phyloP scores from a whole-genome alignment of 2,888 invertebrate genomes.

The Macrophya alboannulata region DNA sequence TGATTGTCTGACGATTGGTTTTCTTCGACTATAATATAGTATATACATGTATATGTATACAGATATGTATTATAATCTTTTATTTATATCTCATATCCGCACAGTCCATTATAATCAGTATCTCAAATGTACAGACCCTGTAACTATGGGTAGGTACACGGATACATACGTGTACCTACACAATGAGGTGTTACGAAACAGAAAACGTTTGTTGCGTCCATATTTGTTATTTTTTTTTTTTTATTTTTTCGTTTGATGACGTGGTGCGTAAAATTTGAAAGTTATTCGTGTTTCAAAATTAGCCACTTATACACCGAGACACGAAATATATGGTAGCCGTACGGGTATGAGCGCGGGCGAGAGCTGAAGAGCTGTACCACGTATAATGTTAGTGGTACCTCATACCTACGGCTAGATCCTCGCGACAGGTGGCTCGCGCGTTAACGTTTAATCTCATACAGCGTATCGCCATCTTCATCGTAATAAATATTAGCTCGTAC shows the following conservation, averaged over 20 bases:
- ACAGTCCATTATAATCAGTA: no score
- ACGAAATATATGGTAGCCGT: neutral
- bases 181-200: neutral
- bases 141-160: no score
- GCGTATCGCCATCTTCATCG: constrained; percentile 54
- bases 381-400: neutral
- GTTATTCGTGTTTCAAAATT: constrained; percentile 27
- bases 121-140: neutral
- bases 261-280: constrained; percentile 11
- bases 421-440: constrained; percentile 53
- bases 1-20: constrained; percentile 51
- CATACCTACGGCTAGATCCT: neutral
- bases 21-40: neutral
- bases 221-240: neutral
- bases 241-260: neutral
- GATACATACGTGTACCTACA: neutral
- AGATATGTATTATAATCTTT: neutral
- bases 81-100: neutral
- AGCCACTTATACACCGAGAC: neutral
- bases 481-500: constrained; percentile 53
- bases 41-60: neutral
- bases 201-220: neutral
- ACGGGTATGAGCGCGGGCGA: neutral
- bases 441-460: constrained; percentile 49
- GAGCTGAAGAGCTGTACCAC: neutral